Conservation (phyloP, 1,140 invertebrate species). For the Steinernema feltiae region DNA sequence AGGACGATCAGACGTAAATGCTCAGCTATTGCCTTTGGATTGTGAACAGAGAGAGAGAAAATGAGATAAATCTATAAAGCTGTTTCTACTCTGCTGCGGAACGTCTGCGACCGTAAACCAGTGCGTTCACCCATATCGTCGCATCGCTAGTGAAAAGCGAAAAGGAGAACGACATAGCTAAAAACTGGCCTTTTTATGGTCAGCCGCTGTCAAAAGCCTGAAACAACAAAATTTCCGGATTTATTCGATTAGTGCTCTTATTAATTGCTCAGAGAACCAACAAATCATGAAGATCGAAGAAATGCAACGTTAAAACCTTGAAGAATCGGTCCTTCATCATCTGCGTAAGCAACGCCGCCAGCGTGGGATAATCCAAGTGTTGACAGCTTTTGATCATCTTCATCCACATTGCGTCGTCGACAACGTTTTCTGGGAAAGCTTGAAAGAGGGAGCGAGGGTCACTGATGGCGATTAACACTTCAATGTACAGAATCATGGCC, state of each 20-base stretch:
- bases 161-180: no score
- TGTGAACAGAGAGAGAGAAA: not conserved
- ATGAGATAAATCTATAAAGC: not conserved
- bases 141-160: no score
- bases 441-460: no score
- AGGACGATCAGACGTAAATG: not conserved
- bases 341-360: not conserved
- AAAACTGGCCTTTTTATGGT: no score
- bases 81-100: no score
- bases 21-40: slow-evolving; percentile 6
- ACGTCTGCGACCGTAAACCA: no score
- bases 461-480: slow-evolving; percentile 7
- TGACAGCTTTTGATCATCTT: slow-evolving; percentile 11
- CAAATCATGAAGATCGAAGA: not conserved
- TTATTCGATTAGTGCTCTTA: no score
- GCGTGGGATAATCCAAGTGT: not conserved
- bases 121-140: no score
- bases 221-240: no score
- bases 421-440: slow-evolving; percentile 21
- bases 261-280: not conserved
- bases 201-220: no score
- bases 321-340: not conserved
- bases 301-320: not conserved
- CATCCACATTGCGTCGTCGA: slow-evolving; percentile 23
- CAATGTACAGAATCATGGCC: slow-evolving; percentile 20